Evolutionary conservation across 1,140 invertebrate genomes (phyloP).

Genomic region (Agrypnia vestita): DNA sequence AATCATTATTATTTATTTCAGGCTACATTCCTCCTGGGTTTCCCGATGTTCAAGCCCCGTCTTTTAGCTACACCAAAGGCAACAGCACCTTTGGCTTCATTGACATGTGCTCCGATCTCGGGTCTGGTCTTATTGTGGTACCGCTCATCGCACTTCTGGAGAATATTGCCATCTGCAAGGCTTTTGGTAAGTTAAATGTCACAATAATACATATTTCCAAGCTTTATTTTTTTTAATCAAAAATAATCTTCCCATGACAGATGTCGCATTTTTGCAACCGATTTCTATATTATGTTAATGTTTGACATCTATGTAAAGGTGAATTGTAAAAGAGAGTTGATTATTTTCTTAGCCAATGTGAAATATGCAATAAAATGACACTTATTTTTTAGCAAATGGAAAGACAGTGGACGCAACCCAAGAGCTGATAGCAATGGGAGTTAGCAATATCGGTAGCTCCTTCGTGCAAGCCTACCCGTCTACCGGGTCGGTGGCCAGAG

Average conservation of each 20-base stretch:
- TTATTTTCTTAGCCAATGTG: no score
- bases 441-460: slow-evolving; percentile 89
- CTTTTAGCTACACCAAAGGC: slow-evolving; percentile 76
- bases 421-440: slow-evolving; percentile 87
- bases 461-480: slow-evolving; percentile 91
- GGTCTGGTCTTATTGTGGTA: slow-evolving; percentile 84
- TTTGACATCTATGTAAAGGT: no score
- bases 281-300: no score
- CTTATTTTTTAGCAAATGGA: slow-evolving; percentile 77
- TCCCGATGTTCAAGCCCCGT: slow-evolving; percentile 77
- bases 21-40: slow-evolving; percentile 80
- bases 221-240: no score
- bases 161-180: slow-evolving; percentile 89
- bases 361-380: no score
- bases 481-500: slow-evolving; percentile 88
- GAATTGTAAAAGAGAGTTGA: no score
- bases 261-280: no score
- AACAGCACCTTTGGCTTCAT: slow-evolving; percentile 76
- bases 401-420: slow-evolving; percentile 88
- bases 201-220: no score
- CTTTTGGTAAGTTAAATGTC: slow-evolving; percentile 76
- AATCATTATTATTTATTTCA: slow-evolving; percentile 62
- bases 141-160: slow-evolving; percentile 87
- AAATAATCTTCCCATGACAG: no score
- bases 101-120: slow-evolving; percentile 82